Conservation (phyloP, 2,113 vertebrate species). For the Brevimyrus niger region DNA sequence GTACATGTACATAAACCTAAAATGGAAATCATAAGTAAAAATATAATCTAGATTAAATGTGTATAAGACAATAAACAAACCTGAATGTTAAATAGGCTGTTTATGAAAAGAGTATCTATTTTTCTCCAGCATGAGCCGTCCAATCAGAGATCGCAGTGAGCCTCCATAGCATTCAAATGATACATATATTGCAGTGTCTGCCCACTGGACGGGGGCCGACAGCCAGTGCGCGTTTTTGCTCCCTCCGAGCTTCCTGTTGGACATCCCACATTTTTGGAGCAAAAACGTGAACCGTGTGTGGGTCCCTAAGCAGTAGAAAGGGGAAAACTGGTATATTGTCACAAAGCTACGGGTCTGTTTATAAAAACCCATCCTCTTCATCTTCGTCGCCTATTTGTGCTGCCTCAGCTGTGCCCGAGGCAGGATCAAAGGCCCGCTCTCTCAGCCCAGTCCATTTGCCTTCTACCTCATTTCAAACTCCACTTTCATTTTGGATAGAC, state of each 20-base stretch:
- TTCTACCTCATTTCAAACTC: constrained; percentile 32
- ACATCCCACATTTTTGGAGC: too few species aligned
- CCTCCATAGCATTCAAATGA: neutral
- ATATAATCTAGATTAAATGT: neutral
- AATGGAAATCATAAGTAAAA: neutral
- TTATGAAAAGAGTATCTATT: neutral
- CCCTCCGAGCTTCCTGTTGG: too few species aligned
- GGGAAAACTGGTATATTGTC: neutral
- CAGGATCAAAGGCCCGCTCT: constrained; percentile 63
- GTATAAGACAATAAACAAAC: neutral
- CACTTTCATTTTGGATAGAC: constrained; percentile 6
- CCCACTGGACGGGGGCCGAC: neutral
- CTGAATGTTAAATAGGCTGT: neutral
- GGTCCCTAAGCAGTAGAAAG: neutral
- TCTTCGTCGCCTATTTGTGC: constrained; percentile 58
- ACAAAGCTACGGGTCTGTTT: neutral
- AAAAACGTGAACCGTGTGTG: neutral
- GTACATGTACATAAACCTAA: neutral
- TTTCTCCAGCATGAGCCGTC: neutral
- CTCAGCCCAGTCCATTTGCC: constrained; percentile 66
- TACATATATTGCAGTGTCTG: neutral
- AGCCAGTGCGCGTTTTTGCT: neutral
- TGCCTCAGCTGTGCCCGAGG: constrained; percentile 63
- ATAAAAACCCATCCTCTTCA: constrained; percentile 41
- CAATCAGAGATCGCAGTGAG: neutral